Evolutionary conservation across 2,113 vertebrate species (phyloP).

Genomic region (Sander vitreus): DNA sequence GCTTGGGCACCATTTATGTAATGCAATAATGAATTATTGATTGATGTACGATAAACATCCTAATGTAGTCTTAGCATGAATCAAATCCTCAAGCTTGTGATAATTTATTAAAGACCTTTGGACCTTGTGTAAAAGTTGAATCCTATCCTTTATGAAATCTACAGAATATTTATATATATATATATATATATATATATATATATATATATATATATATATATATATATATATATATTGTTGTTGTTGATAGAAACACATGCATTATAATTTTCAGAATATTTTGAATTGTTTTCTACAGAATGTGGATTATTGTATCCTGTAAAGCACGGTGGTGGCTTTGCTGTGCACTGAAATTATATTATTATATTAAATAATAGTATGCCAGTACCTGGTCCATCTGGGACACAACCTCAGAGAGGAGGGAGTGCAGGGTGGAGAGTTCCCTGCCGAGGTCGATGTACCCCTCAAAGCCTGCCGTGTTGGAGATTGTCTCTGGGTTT

Average conservation of each 20-base stretch:
- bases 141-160: not conserved
- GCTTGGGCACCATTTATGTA: constrained; percentile 57
- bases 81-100: constrained; percentile 20
- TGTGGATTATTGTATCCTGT: not conserved
- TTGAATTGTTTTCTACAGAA: not conserved
- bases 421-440: constrained; percentile 93
- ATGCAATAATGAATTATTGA: constrained; percentile 69
- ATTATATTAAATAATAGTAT: not conserved
- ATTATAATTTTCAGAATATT: not conserved
- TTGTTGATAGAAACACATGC: not conserved
- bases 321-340: not conserved
- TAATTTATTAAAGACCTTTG: not conserved
- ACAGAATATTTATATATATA: not conserved
- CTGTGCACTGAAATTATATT: not conserved
- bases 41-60: constrained; percentile 55
- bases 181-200: not conserved
- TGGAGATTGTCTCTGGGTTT: constrained; percentile 96
- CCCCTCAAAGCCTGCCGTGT: constrained; percentile 96
- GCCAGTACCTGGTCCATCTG: constrained; percentile 93
- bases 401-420: constrained; percentile 93
- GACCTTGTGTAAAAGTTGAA: not conserved
- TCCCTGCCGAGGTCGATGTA: constrained; percentile 97
- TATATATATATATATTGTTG: too few relatives aligned
- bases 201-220: too few relatives aligned
- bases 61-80: constrained; percentile 19